Percentiles rank a stretch among this genome's conserved stretches.
phyloP scores from a whole-genome alignment of 2,888 invertebrate species.

The Cenopis cana region DNA sequence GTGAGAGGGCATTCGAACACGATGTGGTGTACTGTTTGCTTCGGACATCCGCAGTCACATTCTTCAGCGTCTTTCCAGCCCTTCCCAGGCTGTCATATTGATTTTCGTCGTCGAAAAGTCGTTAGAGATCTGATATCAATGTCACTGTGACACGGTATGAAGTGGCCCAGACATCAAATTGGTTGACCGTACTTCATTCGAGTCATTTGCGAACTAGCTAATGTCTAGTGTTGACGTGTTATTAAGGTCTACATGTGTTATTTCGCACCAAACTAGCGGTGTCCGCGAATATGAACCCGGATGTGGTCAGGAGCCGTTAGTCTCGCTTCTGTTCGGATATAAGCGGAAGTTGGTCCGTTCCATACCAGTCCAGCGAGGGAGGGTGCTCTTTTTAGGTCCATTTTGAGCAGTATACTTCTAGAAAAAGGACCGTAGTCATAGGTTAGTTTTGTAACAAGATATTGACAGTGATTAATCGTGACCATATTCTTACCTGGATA shows the following conservation, averaged over 20 bases:
- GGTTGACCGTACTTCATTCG: background rate
- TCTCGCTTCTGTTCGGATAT: constrained; percentile 44
- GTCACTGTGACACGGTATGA: too few relatives aligned
- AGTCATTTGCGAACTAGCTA: too few relatives aligned
- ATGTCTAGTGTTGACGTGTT: background rate
- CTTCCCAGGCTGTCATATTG: too few relatives aligned
- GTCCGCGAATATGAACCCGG: constrained; percentile 62
- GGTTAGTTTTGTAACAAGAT: background rate
- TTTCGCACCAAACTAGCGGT: constrained; percentile 43
- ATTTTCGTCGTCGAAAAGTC: too few relatives aligned
- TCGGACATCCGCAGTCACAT: too few relatives aligned
- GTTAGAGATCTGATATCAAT: too few relatives aligned
- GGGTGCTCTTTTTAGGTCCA: constrained; percentile 5
- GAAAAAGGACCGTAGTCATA: background rate
- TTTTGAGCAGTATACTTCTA: background rate
- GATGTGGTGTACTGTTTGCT: too few relatives aligned
- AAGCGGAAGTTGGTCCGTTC: constrained; percentile 39
- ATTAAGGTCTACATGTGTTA: constrained; percentile 12
- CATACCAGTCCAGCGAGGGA: constrained; percentile 27
- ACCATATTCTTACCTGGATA: too few relatives aligned
- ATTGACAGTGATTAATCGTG: background rate
- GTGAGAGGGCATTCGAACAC: too few relatives aligned
- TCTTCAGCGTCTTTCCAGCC: too few relatives aligned
- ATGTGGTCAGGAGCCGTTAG: constrained; percentile 66
- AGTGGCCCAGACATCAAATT: too few relatives aligned